Percentiles rank a stretch among this genome's conserved stretches.
Evolutionary conservation across 2,797 vertebrate genomes (phyloP).

Genomic region (Sphaeramia orbicularis): DNA sequence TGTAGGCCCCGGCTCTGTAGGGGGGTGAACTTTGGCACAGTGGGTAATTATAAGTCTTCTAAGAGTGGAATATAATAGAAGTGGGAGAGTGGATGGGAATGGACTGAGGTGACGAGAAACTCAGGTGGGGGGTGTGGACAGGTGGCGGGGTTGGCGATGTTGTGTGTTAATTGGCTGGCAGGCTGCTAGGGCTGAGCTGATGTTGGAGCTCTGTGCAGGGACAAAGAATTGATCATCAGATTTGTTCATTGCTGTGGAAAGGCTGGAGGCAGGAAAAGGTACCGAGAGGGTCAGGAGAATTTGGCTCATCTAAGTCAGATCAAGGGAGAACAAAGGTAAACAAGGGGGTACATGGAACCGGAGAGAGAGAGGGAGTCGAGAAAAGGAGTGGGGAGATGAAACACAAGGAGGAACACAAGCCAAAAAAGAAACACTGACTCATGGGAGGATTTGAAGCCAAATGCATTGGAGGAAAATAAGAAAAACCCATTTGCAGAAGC

Average conservation of each 20-base stretch:
- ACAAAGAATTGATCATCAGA: constrained; percentile 77
- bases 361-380: constrained; percentile 9
- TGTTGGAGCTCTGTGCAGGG: constrained; percentile 48
- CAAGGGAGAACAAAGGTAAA: constrained; percentile 76
- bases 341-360: constrained; percentile 52
- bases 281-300: constrained; percentile 64
- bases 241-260: constrained; percentile 82
- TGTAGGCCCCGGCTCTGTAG: constrained; percentile 22
- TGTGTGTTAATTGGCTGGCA: constrained; percentile 79
- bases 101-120: constrained; percentile 32
- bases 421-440: constrained; percentile 60
- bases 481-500: constrained; percentile 76
- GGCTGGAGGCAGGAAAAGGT: constrained; percentile 59
- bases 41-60: constrained; percentile 75
- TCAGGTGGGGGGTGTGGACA: constrained; percentile 47
- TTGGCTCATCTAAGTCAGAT: constrained; percentile 70
- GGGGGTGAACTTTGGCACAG: constrained; percentile 54
- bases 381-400: constrained; percentile 44
- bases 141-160: constrained; percentile 42
- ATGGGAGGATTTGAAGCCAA: constrained; percentile 73
- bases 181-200: constrained; percentile 55
- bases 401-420: constrained; percentile 31
- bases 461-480: constrained; percentile 50
- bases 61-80: constrained; percentile 46
- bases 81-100: constrained; percentile 45